Evolutionary conservation across 1,140 invertebrate genomes (phyloP).

Genomic region (Himalopsyche phryganea): DNA sequence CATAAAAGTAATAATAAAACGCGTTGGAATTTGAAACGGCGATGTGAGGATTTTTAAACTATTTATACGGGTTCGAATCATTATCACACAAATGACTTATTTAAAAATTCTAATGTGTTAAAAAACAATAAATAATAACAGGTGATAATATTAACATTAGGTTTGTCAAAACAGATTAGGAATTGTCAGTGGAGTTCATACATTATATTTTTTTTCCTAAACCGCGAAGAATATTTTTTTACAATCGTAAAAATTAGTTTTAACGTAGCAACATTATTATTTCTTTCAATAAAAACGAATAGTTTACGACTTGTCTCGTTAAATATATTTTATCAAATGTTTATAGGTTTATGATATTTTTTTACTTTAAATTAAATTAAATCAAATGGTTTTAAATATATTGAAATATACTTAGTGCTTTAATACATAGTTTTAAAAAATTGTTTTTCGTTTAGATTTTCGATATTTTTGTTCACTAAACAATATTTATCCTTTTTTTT

Average conservation of each 20-base stretch:
- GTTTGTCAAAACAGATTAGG: constrained; percentile 27
- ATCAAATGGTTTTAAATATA: neutral
- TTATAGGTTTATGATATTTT: neutral
- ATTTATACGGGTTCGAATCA: constrained; percentile 7
- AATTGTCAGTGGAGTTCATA: constrained; percentile 17
- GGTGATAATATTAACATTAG: constrained; percentile 25
- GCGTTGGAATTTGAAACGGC: constrained; percentile 15
- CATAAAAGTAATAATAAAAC: constrained; percentile 2
- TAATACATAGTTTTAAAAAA: too few relatives aligned
- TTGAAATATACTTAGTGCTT: too few relatives aligned
- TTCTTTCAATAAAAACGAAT: neutral
- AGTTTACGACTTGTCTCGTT: neutral
- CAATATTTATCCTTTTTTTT: too few relatives aligned
- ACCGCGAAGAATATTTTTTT: too few relatives aligned
- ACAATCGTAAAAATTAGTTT: neutral
- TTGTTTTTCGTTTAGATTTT: too few relatives aligned
- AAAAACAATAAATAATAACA: constrained; percentile 15
- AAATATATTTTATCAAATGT: neutral
- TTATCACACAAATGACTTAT: constrained; percentile 18
- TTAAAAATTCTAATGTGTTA: constrained; percentile 19
- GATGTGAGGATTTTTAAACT: constrained; percentile 8
- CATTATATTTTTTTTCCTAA: neutral
- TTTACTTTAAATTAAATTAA: neutral
- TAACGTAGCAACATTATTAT: constrained; percentile 6
- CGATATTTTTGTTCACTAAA: too few relatives aligned